phyloP scores from a whole-genome alignment of 2,888 invertebrate genomes.

The Cataglyphis livida region DNA sequence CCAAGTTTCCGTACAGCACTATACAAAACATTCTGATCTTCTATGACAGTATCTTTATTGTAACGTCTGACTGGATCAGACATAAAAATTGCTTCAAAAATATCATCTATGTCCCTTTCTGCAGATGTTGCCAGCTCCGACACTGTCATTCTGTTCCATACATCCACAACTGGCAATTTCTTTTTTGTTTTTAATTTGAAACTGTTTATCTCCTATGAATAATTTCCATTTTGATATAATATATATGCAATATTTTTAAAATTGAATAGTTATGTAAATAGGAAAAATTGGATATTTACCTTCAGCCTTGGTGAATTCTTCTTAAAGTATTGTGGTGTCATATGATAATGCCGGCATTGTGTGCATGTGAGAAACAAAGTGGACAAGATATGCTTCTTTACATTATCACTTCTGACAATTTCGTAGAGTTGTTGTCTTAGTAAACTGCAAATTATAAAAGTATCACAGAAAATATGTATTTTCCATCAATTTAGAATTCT shows the following conservation, averaged over 20 bases:
- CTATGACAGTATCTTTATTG: constrained; percentile 87
- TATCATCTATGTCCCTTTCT: constrained; percentile 89
- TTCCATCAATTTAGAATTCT: not conserved
- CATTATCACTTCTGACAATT: constrained; percentile 54
- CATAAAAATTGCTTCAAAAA: constrained; percentile 90
- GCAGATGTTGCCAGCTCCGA: constrained; percentile 90
- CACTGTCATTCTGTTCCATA: constrained; percentile 94
- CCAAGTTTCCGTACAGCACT: constrained; percentile 91
- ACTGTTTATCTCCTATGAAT: not conserved
- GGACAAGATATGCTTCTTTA: constrained; percentile 44
- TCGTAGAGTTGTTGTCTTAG: constrained; percentile 63
- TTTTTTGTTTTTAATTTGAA: constrained; percentile 84
- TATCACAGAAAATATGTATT: not conserved
- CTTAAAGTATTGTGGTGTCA: constrained; percentile 85
- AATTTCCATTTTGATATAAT: not conserved
- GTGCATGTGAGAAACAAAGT: constrained; percentile 45
- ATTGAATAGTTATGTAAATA: not conserved
- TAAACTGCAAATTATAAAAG: constrained; percentile 55
- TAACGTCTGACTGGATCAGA: constrained; percentile 88
- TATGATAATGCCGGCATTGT: constrained; percentile 79
- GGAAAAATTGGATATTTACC: constrained; percentile 82
- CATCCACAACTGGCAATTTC: constrained; percentile 87
- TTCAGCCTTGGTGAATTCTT: constrained; percentile 88
- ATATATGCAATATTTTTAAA: not conserved
- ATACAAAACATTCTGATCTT: constrained; percentile 89